Evolutionary conservation across 2,797 vertebrate genomes (phyloP).

Genomic region (Myotis planiceps): DNA sequence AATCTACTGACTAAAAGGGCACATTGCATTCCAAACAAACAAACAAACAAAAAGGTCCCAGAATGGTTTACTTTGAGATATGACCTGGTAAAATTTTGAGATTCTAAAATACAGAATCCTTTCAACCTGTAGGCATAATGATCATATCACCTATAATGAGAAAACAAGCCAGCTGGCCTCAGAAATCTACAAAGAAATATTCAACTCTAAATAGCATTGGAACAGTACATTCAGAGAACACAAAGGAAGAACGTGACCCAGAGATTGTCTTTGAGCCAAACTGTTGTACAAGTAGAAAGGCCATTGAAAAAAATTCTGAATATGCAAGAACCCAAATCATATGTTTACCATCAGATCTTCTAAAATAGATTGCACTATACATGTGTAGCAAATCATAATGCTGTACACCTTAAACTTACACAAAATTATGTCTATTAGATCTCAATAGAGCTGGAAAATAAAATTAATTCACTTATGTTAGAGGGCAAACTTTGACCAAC

Average conservation of each 20-base stretch:
- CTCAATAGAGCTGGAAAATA: neutral
- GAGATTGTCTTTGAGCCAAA: neutral
- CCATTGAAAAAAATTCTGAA: neutral
- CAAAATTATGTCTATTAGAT: neutral
- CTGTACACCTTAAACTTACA: neutral
- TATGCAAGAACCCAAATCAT: neutral
- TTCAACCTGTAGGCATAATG: neutral
- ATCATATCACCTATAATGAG: neutral
- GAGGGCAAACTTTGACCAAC: neutral
- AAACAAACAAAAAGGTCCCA: neutral
- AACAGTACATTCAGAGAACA: neutral
- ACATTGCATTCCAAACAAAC: neutral
- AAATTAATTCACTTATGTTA: neutral
- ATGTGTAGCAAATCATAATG: neutral
- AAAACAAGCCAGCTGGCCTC: neutral
- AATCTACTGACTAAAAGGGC: neutral
- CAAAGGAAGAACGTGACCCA: neutral
- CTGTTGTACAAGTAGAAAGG: neutral
- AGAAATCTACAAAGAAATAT: neutral
- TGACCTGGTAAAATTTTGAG: neutral
- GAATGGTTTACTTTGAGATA: neutral
- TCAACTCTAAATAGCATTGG: too few relatives aligned
- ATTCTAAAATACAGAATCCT: neutral
- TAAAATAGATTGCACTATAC: neutral
- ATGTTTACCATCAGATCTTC: neutral